These are phyloP conservation scores for Hoplodrina ambigua DNA, from an alignment of 2,888 invertebrate species.

Conservation along the genomic window DNA sequence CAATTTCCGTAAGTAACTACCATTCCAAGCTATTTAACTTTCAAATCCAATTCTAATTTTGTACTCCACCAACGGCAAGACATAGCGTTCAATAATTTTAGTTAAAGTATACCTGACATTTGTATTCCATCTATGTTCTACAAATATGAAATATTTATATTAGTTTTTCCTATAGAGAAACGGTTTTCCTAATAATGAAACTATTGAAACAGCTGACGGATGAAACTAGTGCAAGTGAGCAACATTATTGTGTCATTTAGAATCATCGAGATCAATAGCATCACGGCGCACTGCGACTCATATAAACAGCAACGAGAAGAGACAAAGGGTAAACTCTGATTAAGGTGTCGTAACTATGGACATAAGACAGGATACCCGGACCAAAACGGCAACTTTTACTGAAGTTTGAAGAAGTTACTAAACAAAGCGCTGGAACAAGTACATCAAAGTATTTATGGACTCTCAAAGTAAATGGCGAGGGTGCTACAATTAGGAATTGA, in stretches of 20 bases:
- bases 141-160: too few species aligned
- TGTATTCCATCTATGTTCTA: too few species aligned
- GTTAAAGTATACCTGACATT: too few species aligned
- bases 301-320: slow-evolving; percentile 26
- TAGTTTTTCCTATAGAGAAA: too few species aligned
- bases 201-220: not conserved
- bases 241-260: slow-evolving; percentile 8
- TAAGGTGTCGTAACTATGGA: slow-evolving; percentile 26
- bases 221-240: slow-evolving; percentile 2
- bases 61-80: too few species aligned
- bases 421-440: slow-evolving; percentile 25
- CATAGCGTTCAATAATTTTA: too few species aligned
- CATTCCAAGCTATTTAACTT: too few species aligned
- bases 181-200: too few species aligned
- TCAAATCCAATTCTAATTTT: too few species aligned
- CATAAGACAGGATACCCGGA: slow-evolving; percentile 18
- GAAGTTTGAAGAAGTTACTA: slow-evolving; percentile 36
- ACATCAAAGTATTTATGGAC: slow-evolving; percentile 35
- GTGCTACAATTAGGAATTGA: slow-evolving; percentile 72
- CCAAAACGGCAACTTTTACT: slow-evolving; percentile 38
- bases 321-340: slow-evolving; percentile 47
- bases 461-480: slow-evolving; percentile 23
- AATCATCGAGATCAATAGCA: slow-evolving; percentile 28
- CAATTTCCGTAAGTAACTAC: too few species aligned
- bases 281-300: slow-evolving; percentile 13